Evolutionary conservation across 1,140 invertebrate genomes (phyloP).

Genomic region (Rhopalosiphum maidis): DNA sequence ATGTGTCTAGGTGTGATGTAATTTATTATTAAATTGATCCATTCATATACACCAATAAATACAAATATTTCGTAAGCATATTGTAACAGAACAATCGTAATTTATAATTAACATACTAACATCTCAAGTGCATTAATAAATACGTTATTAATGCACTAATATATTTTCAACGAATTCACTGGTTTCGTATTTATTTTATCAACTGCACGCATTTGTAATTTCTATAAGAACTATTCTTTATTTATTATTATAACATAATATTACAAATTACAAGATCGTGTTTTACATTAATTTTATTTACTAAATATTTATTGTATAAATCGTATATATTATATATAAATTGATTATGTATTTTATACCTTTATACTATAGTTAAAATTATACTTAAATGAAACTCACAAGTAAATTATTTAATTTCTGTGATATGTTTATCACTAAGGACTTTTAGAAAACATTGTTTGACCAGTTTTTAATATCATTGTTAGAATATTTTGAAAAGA

Average conservation of each 20-base stretch:
- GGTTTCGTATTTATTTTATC: background rate
- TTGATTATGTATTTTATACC: background rate
- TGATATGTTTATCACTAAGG: background rate
- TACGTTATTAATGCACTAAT: background rate
- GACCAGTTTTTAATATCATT: background rate
- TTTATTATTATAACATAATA: background rate
- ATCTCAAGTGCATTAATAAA: background rate
- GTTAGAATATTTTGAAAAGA: background rate
- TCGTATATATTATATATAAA: background rate
- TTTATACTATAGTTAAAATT: background rate
- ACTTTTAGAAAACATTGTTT: background rate
- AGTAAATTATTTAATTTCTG: background rate
- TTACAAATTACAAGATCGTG: background rate
- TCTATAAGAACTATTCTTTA: background rate
- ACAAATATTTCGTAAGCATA: slow-evolving; percentile 3
- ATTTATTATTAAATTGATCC: background rate
- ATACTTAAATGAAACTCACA: background rate
- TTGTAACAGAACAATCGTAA: background rate
- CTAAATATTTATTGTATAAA: background rate
- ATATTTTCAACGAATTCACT: background rate
- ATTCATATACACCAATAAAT: background rate
- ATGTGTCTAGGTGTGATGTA: background rate
- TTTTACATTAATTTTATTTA: background rate
- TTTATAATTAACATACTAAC: background rate
- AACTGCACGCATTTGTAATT: background rate